phyloP scores from a whole-genome alignment of 2,888 invertebrate genomes.

The Bellardia pandia region DNA sequence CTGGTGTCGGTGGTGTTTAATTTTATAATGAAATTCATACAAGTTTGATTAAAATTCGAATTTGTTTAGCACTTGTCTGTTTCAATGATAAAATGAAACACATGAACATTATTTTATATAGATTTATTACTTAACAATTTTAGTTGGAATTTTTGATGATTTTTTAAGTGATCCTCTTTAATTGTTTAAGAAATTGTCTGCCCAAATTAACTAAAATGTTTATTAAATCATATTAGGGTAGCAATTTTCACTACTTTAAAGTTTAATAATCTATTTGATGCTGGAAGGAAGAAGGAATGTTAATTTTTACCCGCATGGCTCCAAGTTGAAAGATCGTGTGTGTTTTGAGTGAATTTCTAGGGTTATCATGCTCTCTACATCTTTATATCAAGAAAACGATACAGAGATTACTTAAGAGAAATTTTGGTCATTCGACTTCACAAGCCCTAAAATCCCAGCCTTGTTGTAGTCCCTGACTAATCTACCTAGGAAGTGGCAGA shows the following conservation, averaged over 20 bases:
- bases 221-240: neutral
- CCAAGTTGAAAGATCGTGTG: no score
- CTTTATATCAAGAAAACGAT: no score
- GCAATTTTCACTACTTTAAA: neutral
- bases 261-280: no score
- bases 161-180: neutral
- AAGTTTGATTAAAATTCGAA: conserved; percentile 27
- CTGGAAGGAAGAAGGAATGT: no score
- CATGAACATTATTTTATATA: conserved; percentile 6
- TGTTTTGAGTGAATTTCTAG: no score
- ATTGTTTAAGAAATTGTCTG: neutral
- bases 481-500: no score
- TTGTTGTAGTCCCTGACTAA: no score
- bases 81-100: conserved; percentile 27
- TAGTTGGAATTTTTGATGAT: conserved; percentile 13
- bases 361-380: no score
- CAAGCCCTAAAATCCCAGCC: no score
- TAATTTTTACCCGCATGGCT: no score
- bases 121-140: conserved; percentile 29
- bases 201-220: neutral
- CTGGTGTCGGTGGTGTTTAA: neutral
- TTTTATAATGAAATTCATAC: neutral
- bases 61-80: neutral
- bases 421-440: no score
- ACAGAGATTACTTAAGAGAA: no score